Base-by-base conservation (phyloP, 2,113 vertebrate species). In the Saguinus imperator region DNA sequence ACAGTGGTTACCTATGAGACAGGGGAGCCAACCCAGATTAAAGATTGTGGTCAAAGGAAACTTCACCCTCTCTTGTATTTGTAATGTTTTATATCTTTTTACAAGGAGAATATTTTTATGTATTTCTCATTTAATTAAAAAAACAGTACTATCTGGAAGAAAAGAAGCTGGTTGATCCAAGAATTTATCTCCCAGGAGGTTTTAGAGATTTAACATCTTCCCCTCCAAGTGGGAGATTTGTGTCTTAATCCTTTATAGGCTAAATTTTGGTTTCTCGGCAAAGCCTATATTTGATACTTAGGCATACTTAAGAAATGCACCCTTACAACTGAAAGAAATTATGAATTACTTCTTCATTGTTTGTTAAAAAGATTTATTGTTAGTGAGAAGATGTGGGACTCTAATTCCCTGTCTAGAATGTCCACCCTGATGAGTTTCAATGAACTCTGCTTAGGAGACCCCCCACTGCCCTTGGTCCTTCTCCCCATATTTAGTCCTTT, bases 101-200 rank as follows among this genome's bases (percentile, higher is more conserved):
- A 87, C 66, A 93, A 89, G 64, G 82, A 85, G 50, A 57, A 75
- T 64, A 32, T 43, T 4, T 43, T 43, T 43, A 43, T 43, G 6
- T 88, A 55, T 87, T 94, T 94, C 79, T 95, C 45, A 57, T 32
- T 86, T 86, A 77, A 82, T 89, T 91, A 52, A 80, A 95, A 93
- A 85, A 89, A 29, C 75, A 75, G 27, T 72, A 52, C 57, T 75
- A 0, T 90, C 96, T 76, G 92, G 8, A 66, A 92, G 61, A n/a
- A 80, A 91, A 93, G 79, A 87, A 93, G 9, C 4, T 40, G 11
- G 17, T 84, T 35, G 73, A 16, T 32, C n/a, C 11, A 79, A 11
- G 82, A 1, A 61, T 89, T 75, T 87, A 27, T 91, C 92, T 76
- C 58, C 50, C 83, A 43, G 37, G 76, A 72, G 58, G 13, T 75